Percentiles rank a stretch among this genome's conserved stretches.
These are phyloP conservation scores for Peromyscus attwateri DNA, from an alignment of 2,797 vertebrate species.

Conservation along the genomic window DNA sequence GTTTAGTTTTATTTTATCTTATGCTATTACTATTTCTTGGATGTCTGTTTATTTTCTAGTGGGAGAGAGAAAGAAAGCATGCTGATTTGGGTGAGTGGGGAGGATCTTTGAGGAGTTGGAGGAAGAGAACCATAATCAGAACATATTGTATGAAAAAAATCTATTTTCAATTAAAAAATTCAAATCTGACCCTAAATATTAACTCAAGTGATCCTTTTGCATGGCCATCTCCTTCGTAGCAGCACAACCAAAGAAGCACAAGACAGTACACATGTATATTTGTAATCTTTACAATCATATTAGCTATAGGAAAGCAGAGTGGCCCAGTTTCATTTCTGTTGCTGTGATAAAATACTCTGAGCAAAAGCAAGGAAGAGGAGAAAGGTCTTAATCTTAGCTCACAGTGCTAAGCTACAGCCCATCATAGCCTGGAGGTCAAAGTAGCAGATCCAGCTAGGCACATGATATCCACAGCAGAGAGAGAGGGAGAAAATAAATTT, in stretches of 20 bases:
- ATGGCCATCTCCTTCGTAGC: background rate
- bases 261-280: background rate
- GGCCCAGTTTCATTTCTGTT: background rate
- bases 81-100: background rate
- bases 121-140: background rate
- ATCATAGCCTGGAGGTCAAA: background rate
- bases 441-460: background rate
- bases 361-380: background rate
- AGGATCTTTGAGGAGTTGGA: background rate
- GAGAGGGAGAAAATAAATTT: background rate
- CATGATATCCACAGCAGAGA: background rate
- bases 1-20: background rate
- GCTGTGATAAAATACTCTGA: background rate
- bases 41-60: background rate
- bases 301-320: background rate
- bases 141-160: background rate
- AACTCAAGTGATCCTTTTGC: background rate
- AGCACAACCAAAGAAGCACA: background rate
- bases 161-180: background rate
- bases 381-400: background rate
- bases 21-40: too few species aligned
- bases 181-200: background rate
- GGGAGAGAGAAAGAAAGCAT: background rate
- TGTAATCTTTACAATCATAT: background rate
- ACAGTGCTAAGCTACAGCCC: background rate